These are phyloP conservation scores for Drosophila rubida DNA, from an alignment of 2,888 invertebrate genomes.

Conservation along the genomic window DNA sequence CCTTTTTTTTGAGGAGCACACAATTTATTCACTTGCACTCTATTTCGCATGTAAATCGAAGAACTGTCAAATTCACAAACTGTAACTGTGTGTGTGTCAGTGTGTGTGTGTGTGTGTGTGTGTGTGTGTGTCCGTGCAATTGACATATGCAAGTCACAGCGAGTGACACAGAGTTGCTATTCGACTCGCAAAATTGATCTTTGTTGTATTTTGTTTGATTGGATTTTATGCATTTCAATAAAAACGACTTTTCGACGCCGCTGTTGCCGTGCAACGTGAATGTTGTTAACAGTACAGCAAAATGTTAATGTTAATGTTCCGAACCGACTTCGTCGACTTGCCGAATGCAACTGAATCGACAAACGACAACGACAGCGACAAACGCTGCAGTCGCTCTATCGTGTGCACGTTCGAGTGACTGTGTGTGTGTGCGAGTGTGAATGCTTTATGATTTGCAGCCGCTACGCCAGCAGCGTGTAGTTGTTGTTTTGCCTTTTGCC, in stretches of 20 bases:
- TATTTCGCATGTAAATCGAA: constrained; percentile 30
- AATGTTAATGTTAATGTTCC: constrained; percentile 37
- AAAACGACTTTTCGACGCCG: constrained; percentile 7
- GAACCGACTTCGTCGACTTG: constrained; percentile 65
- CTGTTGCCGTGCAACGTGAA: constrained; percentile 5
- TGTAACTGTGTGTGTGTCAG: no score
- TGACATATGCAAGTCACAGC: constrained; percentile 35
- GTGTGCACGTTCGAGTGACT: constrained; percentile 6
- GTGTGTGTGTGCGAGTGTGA: constrained; percentile 48
- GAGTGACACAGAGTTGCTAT: constrained; percentile 21
- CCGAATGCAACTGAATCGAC: constrained; percentile 70
- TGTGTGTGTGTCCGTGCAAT: constrained; percentile 7
- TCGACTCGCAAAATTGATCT: neutral
- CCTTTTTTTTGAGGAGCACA: neutral
- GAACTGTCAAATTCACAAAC: constrained; percentile 17
- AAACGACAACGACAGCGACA: constrained; percentile 31
- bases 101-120: no score
- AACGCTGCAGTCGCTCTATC: constrained; percentile 43
- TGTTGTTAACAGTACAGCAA: constrained; percentile 32
- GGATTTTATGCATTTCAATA: constrained; percentile 10
- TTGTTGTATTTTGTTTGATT: neutral
- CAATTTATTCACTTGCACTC: constrained; percentile 23
- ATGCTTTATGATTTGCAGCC: constrained; percentile 78
- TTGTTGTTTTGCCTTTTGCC: constrained; percentile 49
- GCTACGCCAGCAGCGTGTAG: constrained; percentile 23